A percentile compares a stretch with the other conserved stretches of the same genome.
Evolutionary conservation across 2,888 invertebrate genomes (phyloP).

Genomic region (Oscheius sp.): DNA sequence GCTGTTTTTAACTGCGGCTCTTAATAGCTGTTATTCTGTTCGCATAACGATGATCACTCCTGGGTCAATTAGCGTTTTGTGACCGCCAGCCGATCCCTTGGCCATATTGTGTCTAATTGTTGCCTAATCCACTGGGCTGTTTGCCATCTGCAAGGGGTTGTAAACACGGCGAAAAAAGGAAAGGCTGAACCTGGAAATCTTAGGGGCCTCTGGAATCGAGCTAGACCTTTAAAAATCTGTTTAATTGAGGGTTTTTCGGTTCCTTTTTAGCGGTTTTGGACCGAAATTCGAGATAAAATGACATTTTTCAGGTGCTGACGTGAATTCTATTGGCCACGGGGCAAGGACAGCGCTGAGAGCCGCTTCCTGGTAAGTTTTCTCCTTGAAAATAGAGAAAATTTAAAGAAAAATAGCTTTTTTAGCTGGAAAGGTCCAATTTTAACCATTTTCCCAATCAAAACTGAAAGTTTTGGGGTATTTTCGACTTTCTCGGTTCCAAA

Average conservation of each 20-base stretch:
- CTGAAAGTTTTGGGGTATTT: too few relatives aligned
- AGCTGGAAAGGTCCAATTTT: too few relatives aligned
- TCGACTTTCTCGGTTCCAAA: too few relatives aligned
- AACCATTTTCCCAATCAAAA: too few relatives aligned
- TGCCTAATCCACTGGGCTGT: slow-evolving; percentile 28
- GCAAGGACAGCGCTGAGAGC: slow-evolving; percentile 62
- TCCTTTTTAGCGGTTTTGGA: too few relatives aligned
- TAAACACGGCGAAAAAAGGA: slow-evolving; percentile 17
- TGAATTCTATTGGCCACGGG: slow-evolving; percentile 58
- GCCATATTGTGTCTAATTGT: slow-evolving; percentile 30
- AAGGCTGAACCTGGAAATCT: background rate
- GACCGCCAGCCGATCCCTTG: background rate
- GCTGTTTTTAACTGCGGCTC: too few relatives aligned
- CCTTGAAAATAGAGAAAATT: background rate
- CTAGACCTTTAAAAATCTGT: too few relatives aligned
- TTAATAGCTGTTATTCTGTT: too few relatives aligned
- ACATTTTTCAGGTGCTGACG: slow-evolving; percentile 41
- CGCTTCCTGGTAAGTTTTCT: slow-evolving; percentile 51
- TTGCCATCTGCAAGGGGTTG: slow-evolving; percentile 21
- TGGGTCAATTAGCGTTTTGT: background rate
- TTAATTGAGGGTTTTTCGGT: too few relatives aligned
- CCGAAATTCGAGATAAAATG: too few relatives aligned
- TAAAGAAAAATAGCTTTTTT: too few relatives aligned
- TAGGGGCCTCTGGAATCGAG: background rate
- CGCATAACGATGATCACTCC: background rate